These are phyloP conservation scores for Triops cancriformis DNA, from an alignment of 1,140 invertebrate species.

Conservation along the genomic window DNA sequence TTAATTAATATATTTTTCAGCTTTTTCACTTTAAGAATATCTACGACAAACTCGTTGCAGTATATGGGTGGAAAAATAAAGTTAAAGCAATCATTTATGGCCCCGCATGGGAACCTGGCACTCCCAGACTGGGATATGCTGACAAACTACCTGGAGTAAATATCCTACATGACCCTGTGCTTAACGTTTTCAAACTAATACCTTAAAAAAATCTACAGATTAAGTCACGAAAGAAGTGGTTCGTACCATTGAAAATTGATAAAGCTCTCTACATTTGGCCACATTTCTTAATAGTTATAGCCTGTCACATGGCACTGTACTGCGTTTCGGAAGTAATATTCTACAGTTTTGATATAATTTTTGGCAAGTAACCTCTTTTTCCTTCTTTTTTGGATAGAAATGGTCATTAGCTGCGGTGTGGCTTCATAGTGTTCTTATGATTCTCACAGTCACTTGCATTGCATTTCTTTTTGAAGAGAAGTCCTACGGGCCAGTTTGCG, in stretches of 20 bases:
- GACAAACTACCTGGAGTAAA: slow-evolving; percentile 22
- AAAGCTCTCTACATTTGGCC: too few species aligned
- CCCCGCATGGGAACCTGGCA: slow-evolving; percentile 78
- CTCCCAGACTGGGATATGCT: slow-evolving; percentile 57
- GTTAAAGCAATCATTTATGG: slow-evolving; percentile 67
- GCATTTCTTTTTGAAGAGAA: neutral
- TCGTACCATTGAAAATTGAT: too few species aligned
- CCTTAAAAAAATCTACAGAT: neutral
- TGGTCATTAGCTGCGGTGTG: neutral
- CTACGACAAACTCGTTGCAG: slow-evolving; percentile 46
- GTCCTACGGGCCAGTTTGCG: neutral
- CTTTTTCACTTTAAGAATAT: slow-evolving; percentile 62
- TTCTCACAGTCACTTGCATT: neutral
- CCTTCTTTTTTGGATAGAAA: neutral
- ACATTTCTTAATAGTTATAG: too few species aligned
- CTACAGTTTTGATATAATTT: neutral
- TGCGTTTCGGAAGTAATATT: neutral
- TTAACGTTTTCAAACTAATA: neutral
- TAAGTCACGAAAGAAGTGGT: neutral
- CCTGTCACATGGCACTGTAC: too few species aligned
- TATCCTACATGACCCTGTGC: neutral
- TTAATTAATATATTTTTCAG: slow-evolving; percentile 42
- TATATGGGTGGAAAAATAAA: slow-evolving; percentile 52
- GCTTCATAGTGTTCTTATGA: neutral
- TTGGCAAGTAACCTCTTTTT: too few species aligned